Evolutionary conservation across 2,888 invertebrate species (phyloP).

Genomic region (Nephrotoma flavescens): DNA sequence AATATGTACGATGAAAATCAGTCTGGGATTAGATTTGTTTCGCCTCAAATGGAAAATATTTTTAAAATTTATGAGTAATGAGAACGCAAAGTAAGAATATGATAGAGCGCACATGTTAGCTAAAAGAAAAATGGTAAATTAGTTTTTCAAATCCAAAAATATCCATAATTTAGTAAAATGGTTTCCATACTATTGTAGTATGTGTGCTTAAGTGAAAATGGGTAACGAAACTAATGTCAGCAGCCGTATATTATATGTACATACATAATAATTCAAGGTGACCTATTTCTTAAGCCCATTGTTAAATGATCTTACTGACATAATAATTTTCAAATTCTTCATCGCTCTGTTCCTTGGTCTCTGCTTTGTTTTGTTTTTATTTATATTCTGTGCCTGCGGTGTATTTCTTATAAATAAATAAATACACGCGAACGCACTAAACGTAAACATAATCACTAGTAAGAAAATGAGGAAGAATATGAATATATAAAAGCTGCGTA

Average conservation of each 20-base stretch:
- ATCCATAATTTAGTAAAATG: background rate
- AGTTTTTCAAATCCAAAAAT: background rate
- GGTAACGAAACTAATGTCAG: background rate
- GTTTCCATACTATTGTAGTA: background rate
- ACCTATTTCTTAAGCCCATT: background rate
- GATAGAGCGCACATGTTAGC: background rate
- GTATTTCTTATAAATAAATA: background rate
- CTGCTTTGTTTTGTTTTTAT: background rate
- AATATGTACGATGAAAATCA: background rate
- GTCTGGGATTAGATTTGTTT: background rate
- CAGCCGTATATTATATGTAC: background rate
- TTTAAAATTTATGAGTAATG: background rate
- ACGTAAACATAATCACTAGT: background rate
- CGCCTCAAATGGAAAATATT: background rate
- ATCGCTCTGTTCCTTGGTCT: background rate
- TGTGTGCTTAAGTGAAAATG: background rate
- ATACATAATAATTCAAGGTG: background rate
- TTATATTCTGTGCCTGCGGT: background rate
- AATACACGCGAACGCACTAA: background rate
- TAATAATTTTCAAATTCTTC: background rate
- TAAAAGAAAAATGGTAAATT: background rate
- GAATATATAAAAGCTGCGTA: background rate
- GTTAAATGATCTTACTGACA: background rate
- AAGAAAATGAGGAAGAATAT: background rate
- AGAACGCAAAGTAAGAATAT: background rate